Base-by-base conservation (phyloP, 1,140 invertebrate species). In the Sycobia sp. region DNA sequence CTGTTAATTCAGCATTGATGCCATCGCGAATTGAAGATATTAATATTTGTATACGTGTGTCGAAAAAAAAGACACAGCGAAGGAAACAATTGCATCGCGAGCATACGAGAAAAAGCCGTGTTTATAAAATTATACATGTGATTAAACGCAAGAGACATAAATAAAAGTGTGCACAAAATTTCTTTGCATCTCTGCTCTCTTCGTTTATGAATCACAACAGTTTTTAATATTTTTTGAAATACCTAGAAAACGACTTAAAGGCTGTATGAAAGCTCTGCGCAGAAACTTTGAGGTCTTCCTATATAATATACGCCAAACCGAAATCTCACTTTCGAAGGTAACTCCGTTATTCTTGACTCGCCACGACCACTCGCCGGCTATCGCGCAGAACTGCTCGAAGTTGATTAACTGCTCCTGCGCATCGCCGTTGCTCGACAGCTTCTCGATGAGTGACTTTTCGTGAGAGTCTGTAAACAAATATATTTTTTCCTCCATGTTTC, bases 321-420 rank as follows among this genome's bases (percentile, higher is more conserved):
- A 81, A 80, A 79, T 79, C 82, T 83, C 79, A 83, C 82, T 84
- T 82, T 83, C 78, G 67, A 74, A 76, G 65, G 77, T 79, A 39
- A 84, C 73, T 67, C 77, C 74, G 53, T 80, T 80, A 67, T 60
- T 75, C 65, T 78, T 81, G 49, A 66, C 56, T n/a, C 72, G 71
- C 70, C 74, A 73, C 14, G 76, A 71, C 57, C 71, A 77, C 68
- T 82, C 78, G 50, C 64, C 72, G 14, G 79, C 75, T 36, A 90
- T 82, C 38, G 83, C 81, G 70, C 87, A 89, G 75, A 90, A 90
- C 68, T 90, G 85, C 64, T 90, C 87, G 71, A 89, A 89, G 63
- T 85, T 86, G 32, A 88, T 78, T 61, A 73, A 75, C 57, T 78
- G 73, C 36, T 80, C 76, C 5, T 69, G 62, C 29, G 73, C 63